These are phyloP conservation scores for Carabus problematicus DNA, from an alignment of 2,888 invertebrate species.

Conservation along the genomic window DNA sequence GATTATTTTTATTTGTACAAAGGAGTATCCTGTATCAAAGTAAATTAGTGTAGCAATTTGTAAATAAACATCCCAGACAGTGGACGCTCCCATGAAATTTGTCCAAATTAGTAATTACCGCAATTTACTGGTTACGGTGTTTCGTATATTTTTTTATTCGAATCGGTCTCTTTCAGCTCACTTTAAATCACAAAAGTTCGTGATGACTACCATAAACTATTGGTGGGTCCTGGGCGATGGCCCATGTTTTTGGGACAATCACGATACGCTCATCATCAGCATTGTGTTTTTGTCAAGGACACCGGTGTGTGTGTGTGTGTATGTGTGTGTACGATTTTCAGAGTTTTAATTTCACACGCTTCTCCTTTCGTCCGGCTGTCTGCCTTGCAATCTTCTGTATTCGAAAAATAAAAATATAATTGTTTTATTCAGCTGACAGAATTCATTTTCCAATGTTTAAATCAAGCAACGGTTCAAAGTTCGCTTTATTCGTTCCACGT, in stretches of 20 bases:
- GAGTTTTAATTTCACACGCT: too few relatives aligned
- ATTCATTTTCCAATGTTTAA: too few relatives aligned
- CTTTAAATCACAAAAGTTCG: slow-evolving; percentile 11
- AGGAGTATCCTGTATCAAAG: slow-evolving; percentile 15
- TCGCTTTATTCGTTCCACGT: too few relatives aligned
- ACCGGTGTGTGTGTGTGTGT: background rate
- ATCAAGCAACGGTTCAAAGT: too few relatives aligned
- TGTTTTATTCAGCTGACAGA: too few relatives aligned
- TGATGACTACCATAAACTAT: slow-evolving; percentile 11
- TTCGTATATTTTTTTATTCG: slow-evolving; percentile 3
- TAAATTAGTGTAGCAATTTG: slow-evolving; percentile 18
- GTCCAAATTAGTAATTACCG: slow-evolving; percentile 28
- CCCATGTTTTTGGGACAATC: slow-evolving; percentile 12
- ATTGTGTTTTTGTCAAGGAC: slow-evolving; percentile 17
- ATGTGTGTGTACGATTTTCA: too few relatives aligned
- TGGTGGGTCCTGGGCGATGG: background rate
- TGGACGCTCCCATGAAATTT: slow-evolving; percentile 17
- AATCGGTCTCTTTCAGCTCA: background rate
- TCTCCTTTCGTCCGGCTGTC: too few relatives aligned
- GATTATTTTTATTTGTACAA: slow-evolving; percentile 29
- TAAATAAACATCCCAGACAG: slow-evolving; percentile 20
- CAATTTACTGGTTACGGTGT: slow-evolving; percentile 20
- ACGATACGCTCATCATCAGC: background rate
- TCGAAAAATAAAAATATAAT: too few relatives aligned
- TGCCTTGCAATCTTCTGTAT: too few relatives aligned